These are phyloP conservation scores for Pempheris klunzingeri DNA, from an alignment of 2,797 vertebrate genomes.

Conservation along the genomic window DNA sequence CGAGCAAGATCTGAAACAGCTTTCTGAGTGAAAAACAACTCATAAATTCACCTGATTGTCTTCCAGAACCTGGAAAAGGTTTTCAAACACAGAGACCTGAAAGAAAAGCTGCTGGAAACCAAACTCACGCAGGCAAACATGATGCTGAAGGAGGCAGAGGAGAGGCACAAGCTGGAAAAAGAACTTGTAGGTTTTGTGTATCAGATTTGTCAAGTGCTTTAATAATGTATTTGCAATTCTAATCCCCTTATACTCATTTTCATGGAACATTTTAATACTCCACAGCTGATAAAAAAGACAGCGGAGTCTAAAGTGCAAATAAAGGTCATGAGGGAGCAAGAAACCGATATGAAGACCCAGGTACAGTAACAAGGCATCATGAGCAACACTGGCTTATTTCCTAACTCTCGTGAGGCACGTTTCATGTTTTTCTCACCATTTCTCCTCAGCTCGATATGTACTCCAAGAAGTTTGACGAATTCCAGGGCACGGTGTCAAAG, in stretches of 20 bases:
- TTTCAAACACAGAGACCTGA: conserved; percentile 97
- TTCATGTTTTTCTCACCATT: conserved; percentile 18
- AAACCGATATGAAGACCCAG: conserved; percentile 92
- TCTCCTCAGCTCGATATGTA: conserved; percentile 92
- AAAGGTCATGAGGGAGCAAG: conserved; percentile 93
- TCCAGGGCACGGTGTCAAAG: conserved; percentile 95
- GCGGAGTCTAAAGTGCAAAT: conserved; percentile 92
- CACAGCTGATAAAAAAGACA: conserved; percentile 92
- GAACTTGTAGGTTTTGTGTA: conserved; percentile 86
- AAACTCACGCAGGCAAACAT: conserved; percentile 94
- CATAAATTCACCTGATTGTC: conserved; percentile 54
- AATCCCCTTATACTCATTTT: conserved; percentile 16
- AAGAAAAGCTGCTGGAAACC: conserved; percentile 97
- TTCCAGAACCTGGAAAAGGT: conserved; percentile 96
- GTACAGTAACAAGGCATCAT: conserved; percentile 75
- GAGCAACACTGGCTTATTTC: neutral
- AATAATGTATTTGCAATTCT: conserved; percentile 21
- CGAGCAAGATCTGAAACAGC: conserved; percentile 43
- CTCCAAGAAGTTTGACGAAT: conserved; percentile 98
- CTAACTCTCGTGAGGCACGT: neutral
- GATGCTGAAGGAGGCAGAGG: conserved; percentile 91
- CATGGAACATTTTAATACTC: conserved; percentile 41
- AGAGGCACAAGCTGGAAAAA: conserved; percentile 92
- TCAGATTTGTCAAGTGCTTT: neutral
- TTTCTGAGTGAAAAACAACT: conserved; percentile 40